Conservation (phyloP, 2,113 vertebrate genomes). For the Chaetodon trifascialis region DNA sequence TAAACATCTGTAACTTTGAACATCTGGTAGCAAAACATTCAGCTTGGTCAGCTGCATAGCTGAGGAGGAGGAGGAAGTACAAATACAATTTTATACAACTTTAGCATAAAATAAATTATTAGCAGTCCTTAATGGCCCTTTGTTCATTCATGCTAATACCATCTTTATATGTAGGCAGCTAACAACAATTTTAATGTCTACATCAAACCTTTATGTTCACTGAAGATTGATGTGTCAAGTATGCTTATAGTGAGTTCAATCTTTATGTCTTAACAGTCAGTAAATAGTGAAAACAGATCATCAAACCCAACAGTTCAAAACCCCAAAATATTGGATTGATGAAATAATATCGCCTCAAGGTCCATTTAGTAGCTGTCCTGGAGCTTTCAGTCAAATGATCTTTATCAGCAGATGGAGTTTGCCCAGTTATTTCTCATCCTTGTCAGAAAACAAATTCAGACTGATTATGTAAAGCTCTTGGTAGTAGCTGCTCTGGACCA, state of each 20-base stretch:
- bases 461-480: too few species aligned
- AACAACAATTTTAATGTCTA: not conserved
- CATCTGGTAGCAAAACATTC: not conserved
- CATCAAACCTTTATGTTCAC: not conserved
- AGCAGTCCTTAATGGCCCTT: not conserved
- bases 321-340: too few species aligned
- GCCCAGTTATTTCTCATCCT: too few species aligned
- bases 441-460: not conserved
- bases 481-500: not conserved
- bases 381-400: too few species aligned
- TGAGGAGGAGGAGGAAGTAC: not conserved
- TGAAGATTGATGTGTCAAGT: not conserved
- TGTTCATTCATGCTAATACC: not conserved
- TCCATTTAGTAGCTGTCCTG: too few species aligned
- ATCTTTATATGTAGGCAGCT: not conserved
- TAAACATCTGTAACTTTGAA: conserved; percentile 26
- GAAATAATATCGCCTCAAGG: too few species aligned
- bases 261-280: not conserved
- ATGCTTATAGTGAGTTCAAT: not conserved
- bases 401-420: too few species aligned
- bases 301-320: not conserved
- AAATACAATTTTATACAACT: not conserved
- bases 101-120: not conserved
- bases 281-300: not conserved
- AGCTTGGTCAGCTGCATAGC: not conserved